These are phyloP conservation scores for Clarias batrachus DNA, from an alignment of 2,113 vertebrate species.

Conservation along the genomic window DNA sequence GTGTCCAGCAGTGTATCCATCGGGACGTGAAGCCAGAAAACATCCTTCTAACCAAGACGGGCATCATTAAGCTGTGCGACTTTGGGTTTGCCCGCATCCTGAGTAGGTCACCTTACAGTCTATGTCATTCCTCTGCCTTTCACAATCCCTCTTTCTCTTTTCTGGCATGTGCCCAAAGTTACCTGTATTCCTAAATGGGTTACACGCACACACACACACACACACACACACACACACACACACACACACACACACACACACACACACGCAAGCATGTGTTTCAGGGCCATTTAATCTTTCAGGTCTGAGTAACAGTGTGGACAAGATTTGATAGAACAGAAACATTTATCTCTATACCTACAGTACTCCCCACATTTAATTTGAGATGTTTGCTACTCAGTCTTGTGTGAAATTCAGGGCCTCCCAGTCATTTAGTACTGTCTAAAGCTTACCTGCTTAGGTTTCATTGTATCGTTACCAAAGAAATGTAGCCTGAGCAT, in stretches of 20 bases:
- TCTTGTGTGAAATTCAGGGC: conserved; percentile 42
- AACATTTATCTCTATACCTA: background rate
- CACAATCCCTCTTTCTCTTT: background rate
- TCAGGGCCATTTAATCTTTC: background rate
- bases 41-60: conserved; percentile 93
- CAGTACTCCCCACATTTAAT: conserved; percentile 35
- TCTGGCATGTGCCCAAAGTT: background rate
- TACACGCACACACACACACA: background rate
- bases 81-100: conserved; percentile 95
- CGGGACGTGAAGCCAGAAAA: conserved; percentile 97
- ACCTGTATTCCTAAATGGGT: background rate
- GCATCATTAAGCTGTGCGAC: conserved; percentile 93
- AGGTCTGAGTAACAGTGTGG: background rate
- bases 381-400: conserved; percentile 28
- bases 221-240: background rate
- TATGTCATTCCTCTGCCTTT: background rate
- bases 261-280: background rate
- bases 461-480: conserved; percentile 65
- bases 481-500: conserved; percentile 59
- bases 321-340: background rate
- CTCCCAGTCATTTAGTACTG: conserved; percentile 34
- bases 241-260: too few species aligned
- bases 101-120: conserved; percentile 80
- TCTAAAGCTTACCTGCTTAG: conserved; percentile 59
- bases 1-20: conserved; percentile 87